phyloP scores from a whole-genome alignment of 2,113 vertebrate species.

The Odocoileus hemionus region DNA sequence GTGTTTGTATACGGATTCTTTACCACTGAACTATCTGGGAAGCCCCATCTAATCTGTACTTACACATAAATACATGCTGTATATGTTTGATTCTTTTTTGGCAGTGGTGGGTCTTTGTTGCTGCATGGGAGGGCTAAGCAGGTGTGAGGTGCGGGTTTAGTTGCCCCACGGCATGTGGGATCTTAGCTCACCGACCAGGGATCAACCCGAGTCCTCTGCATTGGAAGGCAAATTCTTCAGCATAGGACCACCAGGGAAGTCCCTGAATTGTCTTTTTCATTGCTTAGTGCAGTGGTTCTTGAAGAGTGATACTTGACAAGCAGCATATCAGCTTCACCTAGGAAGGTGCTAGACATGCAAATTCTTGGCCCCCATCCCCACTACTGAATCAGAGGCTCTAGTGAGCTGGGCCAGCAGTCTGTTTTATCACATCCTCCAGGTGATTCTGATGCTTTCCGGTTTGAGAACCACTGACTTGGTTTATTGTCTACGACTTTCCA shows the following conservation, averaged over 20 bases:
- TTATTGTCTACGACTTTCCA: not conserved
- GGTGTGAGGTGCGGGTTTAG: not conserved
- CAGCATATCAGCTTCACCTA: no score
- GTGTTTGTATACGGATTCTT: not conserved
- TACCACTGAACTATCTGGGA: not conserved
- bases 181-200: not conserved
- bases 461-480: not conserved
- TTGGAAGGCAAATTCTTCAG: not conserved
- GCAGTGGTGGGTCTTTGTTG: not conserved
- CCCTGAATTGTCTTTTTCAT: not conserved
- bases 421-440: not conserved
- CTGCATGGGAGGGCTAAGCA: not conserved
- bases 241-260: not conserved
- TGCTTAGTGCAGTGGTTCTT: not conserved
- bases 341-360: not conserved
- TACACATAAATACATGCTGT: not conserved
- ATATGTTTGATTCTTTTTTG: not conserved
- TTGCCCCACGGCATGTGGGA: not conserved
- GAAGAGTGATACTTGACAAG: not conserved
- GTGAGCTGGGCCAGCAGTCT: fast-evolving
- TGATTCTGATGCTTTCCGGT: not conserved
- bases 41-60: not conserved
- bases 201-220: not conserved
- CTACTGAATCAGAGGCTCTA: not conserved
- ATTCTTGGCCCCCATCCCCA: not conserved